Percentiles rank a stretch among this genome's conserved stretches.
Conservation (phyloP, 2,113 vertebrate genomes). For the Rhinopomastus cyanomelas region DNA sequence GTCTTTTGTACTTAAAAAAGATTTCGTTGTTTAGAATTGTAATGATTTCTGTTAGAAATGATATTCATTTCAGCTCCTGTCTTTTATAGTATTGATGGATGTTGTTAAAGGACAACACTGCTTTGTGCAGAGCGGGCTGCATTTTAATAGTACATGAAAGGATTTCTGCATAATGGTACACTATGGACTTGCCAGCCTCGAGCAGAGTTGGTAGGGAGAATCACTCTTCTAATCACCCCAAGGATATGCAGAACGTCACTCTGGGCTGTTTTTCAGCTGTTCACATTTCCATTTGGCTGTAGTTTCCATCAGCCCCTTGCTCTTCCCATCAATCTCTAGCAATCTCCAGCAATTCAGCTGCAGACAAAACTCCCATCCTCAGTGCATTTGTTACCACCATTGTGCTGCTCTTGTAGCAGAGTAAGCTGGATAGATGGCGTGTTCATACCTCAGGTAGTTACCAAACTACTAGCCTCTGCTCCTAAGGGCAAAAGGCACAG, state of each 20-base stretch:
- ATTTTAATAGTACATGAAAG: conserved; percentile 54
- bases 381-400: background rate
- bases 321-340: background rate
- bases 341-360: background rate
- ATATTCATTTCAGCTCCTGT: conserved; percentile 52
- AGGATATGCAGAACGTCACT: background rate
- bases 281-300: background rate
- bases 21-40: conserved; percentile 54
- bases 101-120: conserved; percentile 1
- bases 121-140: conserved; percentile 2
- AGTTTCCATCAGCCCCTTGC: background rate
- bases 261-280: background rate
- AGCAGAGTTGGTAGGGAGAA: background rate
- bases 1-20: conserved; percentile 4
- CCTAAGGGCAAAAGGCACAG: background rate
- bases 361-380: background rate
- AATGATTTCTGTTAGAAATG: conserved; percentile 42
- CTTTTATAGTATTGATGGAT: conserved; percentile 25
- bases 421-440: background rate
- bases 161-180: conserved; percentile 27
- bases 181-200: background rate
- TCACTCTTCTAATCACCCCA: background rate
- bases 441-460: background rate
- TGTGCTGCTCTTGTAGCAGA: background rate
- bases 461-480: background rate